Percentiles rank a stretch among this genome's conserved stretches.
phyloP scores from a whole-genome alignment of 1,140 invertebrate genomes.

The Nymphalis io region DNA sequence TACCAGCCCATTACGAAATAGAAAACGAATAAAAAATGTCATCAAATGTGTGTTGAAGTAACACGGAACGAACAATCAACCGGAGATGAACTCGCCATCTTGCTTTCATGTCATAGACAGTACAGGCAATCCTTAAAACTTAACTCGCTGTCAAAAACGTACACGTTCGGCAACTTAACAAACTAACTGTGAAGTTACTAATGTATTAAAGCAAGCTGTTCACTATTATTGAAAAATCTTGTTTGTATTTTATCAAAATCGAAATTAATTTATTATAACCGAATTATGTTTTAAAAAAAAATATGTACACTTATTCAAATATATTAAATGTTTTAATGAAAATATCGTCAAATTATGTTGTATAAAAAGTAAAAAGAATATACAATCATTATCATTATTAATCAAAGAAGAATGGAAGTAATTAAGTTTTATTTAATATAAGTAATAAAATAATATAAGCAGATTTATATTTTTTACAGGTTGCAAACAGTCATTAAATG shows the following conservation, averaged over 20 bases:
- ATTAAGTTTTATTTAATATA: too few species aligned
- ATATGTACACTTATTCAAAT: too few species aligned
- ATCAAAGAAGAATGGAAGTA: too few species aligned
- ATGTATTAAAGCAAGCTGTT: conserved; percentile 6
- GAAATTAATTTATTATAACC: too few species aligned
- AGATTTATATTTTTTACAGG: too few species aligned
- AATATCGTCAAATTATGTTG: too few species aligned
- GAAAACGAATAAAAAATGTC: conserved; percentile 65
- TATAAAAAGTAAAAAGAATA: too few species aligned
- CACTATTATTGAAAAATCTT: not conserved
- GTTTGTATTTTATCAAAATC: not conserved
- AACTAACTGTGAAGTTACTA: conserved; percentile 41
- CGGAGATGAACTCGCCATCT: conserved; percentile 80
- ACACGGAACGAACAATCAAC: conserved; percentile 76
- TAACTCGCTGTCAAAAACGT: conserved; percentile 45
- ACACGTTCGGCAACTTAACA: conserved; percentile 51
- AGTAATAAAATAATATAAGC: too few species aligned
- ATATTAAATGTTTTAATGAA: too few species aligned
- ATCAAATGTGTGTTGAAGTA: conserved; percentile 67
- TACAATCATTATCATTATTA: too few species aligned
- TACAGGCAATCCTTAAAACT: conserved; percentile 54
- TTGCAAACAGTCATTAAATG: too few species aligned
- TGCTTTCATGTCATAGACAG: conserved; percentile 75
- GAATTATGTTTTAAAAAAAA: too few species aligned
- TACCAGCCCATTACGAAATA: conserved; percentile 60